Conservation (phyloP, 2,888 invertebrate species). For the Archips xylosteana region DNA sequence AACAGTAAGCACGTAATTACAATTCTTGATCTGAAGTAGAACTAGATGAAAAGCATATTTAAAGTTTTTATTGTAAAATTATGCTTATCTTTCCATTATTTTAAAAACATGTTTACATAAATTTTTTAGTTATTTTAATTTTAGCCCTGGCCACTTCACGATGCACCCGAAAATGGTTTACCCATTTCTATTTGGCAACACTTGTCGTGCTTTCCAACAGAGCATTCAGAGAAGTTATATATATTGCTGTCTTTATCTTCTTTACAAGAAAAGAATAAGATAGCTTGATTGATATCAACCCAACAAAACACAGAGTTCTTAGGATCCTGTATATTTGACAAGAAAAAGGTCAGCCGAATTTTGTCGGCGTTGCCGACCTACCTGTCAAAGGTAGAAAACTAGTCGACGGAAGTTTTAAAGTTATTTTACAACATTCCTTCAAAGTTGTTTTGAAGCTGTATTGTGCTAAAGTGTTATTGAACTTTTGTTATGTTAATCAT, state of each 20-base stretch:
- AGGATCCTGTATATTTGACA: conserved; percentile 13
- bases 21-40: not conserved
- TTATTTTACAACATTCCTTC: conserved; percentile 55
- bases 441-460: conserved; percentile 56
- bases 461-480: conserved; percentile 49
- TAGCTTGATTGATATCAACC: not conserved
- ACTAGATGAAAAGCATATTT: no score
- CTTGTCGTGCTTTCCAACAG: conserved; percentile 26
- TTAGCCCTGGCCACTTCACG: not conserved
- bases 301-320: conserved; percentile 15
- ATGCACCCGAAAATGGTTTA: not conserved
- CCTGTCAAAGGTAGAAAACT: conserved; percentile 64
- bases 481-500: conserved; percentile 45
- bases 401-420: conserved; percentile 75
- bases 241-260: conserved; percentile 56
- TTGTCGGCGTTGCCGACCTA: conserved; percentile 46
- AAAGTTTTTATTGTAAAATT: not conserved
- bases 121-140: no score
- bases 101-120: no score
- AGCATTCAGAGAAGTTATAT: conserved; percentile 49
- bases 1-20: not conserved
- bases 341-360: conserved; percentile 42
- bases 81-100: not conserved
- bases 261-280: conserved; percentile 42
- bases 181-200: conserved; percentile 18